phyloP scores from a whole-genome alignment of 2,888 invertebrate genomes.

The Apotomis capreana region DNA sequence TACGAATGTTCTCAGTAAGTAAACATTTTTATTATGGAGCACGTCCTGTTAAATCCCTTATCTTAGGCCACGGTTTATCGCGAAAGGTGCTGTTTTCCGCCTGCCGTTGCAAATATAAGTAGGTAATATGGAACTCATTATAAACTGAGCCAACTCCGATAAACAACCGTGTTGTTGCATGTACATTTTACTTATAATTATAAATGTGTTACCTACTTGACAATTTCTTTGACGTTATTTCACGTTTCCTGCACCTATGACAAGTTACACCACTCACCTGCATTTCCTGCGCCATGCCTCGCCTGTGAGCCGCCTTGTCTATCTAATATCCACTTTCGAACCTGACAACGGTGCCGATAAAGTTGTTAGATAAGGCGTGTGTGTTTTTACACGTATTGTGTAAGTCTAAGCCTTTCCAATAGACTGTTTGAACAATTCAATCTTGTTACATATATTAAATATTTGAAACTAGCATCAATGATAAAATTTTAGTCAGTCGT shows the following conservation, averaged over 20 bases:
- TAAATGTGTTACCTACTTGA: slow-evolving; percentile 39
- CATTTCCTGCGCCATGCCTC: slow-evolving; percentile 59
- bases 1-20: slow-evolving; percentile 8
- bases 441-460: background rate
- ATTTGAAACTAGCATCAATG: background rate
- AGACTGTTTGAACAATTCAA: slow-evolving; percentile 5
- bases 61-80: slow-evolving; percentile 47
- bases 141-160: slow-evolving; percentile 20
- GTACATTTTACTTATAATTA: slow-evolving; percentile 6
- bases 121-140: slow-evolving; percentile 20
- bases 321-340: slow-evolving; percentile 35
- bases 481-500: slow-evolving; percentile 1
- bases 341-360: slow-evolving; percentile 31
- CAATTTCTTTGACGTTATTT: slow-evolving; percentile 55
- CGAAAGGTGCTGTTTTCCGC: slow-evolving; percentile 46
- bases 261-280: slow-evolving; percentile 57
- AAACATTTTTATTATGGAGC: slow-evolving; percentile 29
- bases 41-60: slow-evolving; percentile 45
- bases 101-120: slow-evolving; percentile 20
- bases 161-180: slow-evolving; percentile 11
- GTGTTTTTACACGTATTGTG: slow-evolving; percentile 16
- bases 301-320: slow-evolving; percentile 40
- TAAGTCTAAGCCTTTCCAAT: slow-evolving; percentile 17
- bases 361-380: slow-evolving; percentile 32
- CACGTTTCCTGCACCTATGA: slow-evolving; percentile 56